phyloP scores from a whole-genome alignment of 2,113 vertebrate species.

The Motacilla tschutschensis region DNA sequence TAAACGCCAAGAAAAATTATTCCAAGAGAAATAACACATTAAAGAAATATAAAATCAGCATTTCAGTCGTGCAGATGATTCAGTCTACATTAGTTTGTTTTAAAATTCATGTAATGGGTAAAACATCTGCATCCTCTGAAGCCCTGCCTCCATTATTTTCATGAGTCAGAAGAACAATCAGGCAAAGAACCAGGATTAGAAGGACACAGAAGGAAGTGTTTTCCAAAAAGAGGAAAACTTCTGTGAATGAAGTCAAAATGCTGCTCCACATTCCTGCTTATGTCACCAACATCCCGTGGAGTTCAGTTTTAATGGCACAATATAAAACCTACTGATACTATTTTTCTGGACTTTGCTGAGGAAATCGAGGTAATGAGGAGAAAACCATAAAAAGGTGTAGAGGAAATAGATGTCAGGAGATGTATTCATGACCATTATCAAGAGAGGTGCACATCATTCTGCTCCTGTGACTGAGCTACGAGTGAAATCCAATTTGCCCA shows the following conservation, averaged over 20 bases:
- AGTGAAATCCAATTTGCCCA: constrained; percentile 14
- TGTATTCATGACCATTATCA: neutral
- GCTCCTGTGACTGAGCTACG: neutral
- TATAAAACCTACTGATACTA: neutral
- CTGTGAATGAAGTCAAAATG: neutral
- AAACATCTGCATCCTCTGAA: neutral
- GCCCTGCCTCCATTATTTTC: neutral
- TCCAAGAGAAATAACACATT: neutral
- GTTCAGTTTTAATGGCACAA: neutral
- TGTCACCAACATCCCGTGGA: neutral
- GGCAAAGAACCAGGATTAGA: neutral
- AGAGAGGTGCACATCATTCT: neutral
- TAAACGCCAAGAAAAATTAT: neutral
- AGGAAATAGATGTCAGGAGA: neutral
- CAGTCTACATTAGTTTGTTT: neutral
- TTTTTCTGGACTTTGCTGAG: neutral
- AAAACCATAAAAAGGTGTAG: neutral
- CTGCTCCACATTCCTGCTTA: neutral
- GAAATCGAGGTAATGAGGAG: neutral
- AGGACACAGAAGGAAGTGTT: neutral
- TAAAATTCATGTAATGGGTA: neutral
- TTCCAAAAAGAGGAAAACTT: neutral
- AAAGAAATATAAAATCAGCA: neutral
- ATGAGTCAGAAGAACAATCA: neutral
- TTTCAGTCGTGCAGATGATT: neutral